Evolutionary conservation across 2,113 vertebrate species (phyloP).

Genomic region (Tychaedon coryphoeus): DNA sequence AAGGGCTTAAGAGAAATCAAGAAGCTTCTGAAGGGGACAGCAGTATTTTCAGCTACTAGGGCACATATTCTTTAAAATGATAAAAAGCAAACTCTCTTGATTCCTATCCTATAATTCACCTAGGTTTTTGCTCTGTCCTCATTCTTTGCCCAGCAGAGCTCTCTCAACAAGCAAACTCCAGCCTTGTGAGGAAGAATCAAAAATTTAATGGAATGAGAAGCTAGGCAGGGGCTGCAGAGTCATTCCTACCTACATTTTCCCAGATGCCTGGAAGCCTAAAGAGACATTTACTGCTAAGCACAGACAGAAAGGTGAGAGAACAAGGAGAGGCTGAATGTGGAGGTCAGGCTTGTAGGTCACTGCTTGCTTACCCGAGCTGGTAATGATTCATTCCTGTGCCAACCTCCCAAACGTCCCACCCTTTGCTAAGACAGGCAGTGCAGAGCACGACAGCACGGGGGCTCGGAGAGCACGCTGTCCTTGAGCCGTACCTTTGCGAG

Average conservation of each 20-base stretch:
- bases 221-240: neutral
- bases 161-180: neutral
- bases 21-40: neutral
- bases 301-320: neutral
- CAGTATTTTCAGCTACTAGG: neutral
- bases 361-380: neutral
- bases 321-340: neutral
- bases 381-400: neutral
- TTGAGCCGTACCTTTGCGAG: constrained; percentile 77
- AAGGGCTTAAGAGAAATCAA: neutral
- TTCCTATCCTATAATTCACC: neutral
- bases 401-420: neutral
- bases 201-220: neutral
- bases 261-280: neutral
- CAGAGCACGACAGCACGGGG: fast-evolving
- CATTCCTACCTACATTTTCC: neutral
- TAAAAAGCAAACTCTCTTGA: neutral
- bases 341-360: neutral
- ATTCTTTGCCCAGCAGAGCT: neutral
- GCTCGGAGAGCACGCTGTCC: fast-evolving
- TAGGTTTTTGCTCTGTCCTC: neutral
- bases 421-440: neutral
- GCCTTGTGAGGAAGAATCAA: neutral
- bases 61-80: neutral
- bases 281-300: neutral